A percentile compares a stretch with the other conserved stretches of the same genome.
phyloP scores from a whole-genome alignment of 2,888 invertebrate genomes.

The Diadromus collaris region DNA sequence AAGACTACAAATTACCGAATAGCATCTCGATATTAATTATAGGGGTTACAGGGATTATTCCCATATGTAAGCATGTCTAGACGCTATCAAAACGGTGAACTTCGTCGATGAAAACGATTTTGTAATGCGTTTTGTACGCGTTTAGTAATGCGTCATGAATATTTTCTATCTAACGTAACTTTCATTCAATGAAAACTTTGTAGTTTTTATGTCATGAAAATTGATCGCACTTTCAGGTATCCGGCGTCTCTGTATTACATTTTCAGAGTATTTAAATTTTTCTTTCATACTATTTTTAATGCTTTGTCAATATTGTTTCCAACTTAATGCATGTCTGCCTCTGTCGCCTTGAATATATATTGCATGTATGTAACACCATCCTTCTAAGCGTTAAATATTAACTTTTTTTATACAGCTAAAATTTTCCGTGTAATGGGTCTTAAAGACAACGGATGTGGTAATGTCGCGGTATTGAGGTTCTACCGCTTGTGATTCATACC shows the following conservation, averaged over 20 bases:
- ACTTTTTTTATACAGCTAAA: background rate
- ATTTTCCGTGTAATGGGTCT: background rate
- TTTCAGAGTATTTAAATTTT: background rate
- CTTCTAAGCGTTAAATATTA: background rate
- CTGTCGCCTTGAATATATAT: background rate
- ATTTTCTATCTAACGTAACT: background rate
- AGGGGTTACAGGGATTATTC: too few relatives aligned
- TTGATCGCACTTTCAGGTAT: too few relatives aligned
- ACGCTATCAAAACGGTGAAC: too few relatives aligned
- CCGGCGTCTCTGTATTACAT: background rate
- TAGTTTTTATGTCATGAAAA: too few relatives aligned
- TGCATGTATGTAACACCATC: background rate
- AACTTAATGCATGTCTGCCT: background rate
- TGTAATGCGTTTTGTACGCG: too few relatives aligned
- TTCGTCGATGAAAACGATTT: too few relatives aligned
- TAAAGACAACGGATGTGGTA: background rate
- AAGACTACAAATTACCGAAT: too few relatives aligned
- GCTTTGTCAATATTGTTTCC: background rate
- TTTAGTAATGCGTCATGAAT: background rate
- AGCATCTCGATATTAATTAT: too few relatives aligned
- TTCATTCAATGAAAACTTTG: background rate
- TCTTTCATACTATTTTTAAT: background rate
- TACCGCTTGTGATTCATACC: too few relatives aligned
- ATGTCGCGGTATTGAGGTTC: too few relatives aligned
- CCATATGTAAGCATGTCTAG: too few relatives aligned